These are phyloP conservation scores for Acheta domesticus DNA, from an alignment of 2,888 invertebrate genomes.

Conservation along the genomic window DNA sequence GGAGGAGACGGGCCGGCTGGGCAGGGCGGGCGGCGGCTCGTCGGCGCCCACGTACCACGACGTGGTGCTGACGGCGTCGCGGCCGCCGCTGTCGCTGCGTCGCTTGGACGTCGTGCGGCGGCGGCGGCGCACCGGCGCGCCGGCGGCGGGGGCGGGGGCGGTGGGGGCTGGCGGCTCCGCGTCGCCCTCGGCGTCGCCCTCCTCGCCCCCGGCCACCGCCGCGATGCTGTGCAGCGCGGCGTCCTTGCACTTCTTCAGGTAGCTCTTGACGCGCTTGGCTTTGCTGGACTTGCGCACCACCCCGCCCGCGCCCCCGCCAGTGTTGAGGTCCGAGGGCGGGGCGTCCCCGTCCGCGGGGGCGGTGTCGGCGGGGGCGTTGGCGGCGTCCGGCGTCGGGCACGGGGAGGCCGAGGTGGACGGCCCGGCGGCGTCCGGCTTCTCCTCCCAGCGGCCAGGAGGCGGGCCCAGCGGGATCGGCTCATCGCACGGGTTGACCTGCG, in stretches of 20 bases:
- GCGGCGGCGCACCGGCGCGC: not conserved
- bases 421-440: not conserved
- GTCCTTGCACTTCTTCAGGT: conserved; percentile 54
- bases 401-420: not conserved
- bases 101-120: not conserved
- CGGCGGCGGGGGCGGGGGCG: not conserved
- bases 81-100: conserved; percentile 20
- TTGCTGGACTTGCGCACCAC: conserved; percentile 49
- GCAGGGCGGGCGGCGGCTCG: too few species aligned
- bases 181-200: conserved; percentile 23
- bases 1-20: too few species aligned
- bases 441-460: not conserved
- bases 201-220: conserved; percentile 26
- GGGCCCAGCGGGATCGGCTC: not conserved
- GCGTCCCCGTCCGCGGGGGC: not conserved
- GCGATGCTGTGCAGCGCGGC: conserved; percentile 47
- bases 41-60: conserved; percentile 43
- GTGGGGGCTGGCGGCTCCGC: not conserved
- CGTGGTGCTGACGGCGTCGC: conserved; percentile 35
- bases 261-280: conserved; percentile 54
- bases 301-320: not conserved
- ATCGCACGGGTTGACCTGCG: conserved; percentile 1
- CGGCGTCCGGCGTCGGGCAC: not conserved
- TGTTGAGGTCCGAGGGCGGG: too few species aligned
- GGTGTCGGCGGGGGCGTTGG: not conserved